Conservation (phyloP, 2,797 vertebrate species). For the Perodicticus potto region DNA sequence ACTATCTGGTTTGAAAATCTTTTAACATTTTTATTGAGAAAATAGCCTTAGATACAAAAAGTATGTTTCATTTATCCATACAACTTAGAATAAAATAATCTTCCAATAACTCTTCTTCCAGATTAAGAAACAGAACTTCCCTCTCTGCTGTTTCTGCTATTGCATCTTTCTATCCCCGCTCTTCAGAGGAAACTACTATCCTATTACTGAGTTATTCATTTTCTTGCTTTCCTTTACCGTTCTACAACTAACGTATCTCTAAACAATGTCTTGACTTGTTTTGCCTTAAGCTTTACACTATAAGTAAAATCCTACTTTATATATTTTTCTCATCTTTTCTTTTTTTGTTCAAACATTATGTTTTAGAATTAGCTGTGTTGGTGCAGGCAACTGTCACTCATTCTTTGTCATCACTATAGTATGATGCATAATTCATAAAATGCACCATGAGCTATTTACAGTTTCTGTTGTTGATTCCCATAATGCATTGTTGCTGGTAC, state of each 20-base stretch:
- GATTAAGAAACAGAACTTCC: neutral
- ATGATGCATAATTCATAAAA: neutral
- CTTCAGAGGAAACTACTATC: neutral
- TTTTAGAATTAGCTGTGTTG: neutral
- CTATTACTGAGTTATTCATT: neutral
- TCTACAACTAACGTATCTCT: neutral
- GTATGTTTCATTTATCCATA: neutral
- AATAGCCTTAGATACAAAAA: neutral
- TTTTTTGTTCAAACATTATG: neutral
- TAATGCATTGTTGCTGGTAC: neutral
- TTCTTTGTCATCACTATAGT: neutral
- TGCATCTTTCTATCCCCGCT: neutral
- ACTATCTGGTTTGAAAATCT: neutral
- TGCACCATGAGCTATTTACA: neutral
- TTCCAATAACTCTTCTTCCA: neutral
- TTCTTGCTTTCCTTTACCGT: neutral
- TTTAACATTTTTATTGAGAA: neutral
- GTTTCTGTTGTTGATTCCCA: neutral
- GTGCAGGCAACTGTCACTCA: neutral
- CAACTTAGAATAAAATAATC: constrained; percentile 41
- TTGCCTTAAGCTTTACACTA: neutral
- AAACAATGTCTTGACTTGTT: neutral
- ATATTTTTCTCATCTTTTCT: neutral
- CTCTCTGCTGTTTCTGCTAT: neutral
- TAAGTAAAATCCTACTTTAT: neutral